Evolutionary conservation across 2,888 invertebrate genomes (phyloP).

Genomic region (Tryphoninae sp.): DNA sequence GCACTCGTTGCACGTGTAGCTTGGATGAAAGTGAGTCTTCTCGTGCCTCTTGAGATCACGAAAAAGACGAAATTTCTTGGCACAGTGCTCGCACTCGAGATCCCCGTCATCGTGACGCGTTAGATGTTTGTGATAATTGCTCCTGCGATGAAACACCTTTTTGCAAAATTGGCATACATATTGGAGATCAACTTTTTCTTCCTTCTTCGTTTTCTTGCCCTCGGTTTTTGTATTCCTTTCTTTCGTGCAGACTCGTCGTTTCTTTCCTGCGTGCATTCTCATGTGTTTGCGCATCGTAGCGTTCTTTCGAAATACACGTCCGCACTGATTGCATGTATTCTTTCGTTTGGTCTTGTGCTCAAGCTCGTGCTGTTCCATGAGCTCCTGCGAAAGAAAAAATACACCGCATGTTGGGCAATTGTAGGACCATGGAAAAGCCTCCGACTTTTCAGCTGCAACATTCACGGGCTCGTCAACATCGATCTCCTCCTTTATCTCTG

Average conservation of each 20-base stretch:
- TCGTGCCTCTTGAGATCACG: constrained; percentile 79
- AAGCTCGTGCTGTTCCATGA: constrained; percentile 73
- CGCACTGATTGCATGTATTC: constrained; percentile 76
- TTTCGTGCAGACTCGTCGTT: constrained; percentile 58
- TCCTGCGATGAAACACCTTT: constrained; percentile 77
- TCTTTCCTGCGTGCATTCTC: constrained; percentile 74
- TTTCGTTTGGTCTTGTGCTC: constrained; percentile 75
- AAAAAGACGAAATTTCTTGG: constrained; percentile 78
- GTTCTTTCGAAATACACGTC: constrained; percentile 73
- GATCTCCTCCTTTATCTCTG: constrained; percentile 55
- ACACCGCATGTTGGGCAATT: constrained; percentile 74
- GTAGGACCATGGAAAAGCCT: constrained; percentile 74
- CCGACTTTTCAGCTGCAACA: constrained; percentile 60
- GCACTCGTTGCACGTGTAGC: constrained; percentile 79
- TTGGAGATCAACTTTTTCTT: constrained; percentile 70
- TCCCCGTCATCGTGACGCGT: constrained; percentile 76
- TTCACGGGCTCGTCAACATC: constrained; percentile 49
- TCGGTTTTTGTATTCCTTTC: constrained; percentile 32
- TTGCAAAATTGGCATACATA: constrained; percentile 77
- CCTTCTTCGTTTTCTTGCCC: constrained; percentile 66
- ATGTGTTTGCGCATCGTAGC: constrained; percentile 75
- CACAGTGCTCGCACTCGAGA: constrained; percentile 78
- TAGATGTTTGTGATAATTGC: constrained; percentile 78
- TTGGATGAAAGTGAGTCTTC: constrained; percentile 79
- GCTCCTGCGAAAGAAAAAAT: constrained; percentile 72